Percentiles rank a stretch among this genome's conserved stretches.
Evolutionary conservation across 1,140 invertebrate genomes (phyloP).

Genomic region (Periplaneta americana): DNA sequence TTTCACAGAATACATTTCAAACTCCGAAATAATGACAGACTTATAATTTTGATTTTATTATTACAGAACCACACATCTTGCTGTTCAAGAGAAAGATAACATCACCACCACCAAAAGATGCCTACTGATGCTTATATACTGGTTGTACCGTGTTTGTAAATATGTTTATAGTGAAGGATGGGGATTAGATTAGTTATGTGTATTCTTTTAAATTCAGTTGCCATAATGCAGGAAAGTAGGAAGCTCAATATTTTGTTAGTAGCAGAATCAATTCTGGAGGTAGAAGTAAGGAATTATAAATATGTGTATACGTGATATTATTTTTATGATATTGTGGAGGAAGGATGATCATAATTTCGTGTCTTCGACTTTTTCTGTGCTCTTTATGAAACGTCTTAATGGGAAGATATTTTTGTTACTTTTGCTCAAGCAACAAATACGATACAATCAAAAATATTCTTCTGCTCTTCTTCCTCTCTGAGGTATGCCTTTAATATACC

Average conservation of each 20-base stretch:
- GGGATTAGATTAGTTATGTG: background rate
- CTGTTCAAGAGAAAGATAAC: slow-evolving; percentile 13
- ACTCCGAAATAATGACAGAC: background rate
- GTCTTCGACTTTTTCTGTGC: too few species aligned
- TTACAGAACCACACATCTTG: slow-evolving; percentile 16
- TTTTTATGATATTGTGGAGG: background rate
- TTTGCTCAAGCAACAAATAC: too few species aligned
- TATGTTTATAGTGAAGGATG: background rate
- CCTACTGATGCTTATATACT: background rate
- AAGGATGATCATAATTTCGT: too few species aligned
- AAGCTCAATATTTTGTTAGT: background rate
- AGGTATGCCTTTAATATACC: too few species aligned
- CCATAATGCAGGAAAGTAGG: too few species aligned
- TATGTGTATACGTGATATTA: background rate
- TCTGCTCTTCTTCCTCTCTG: too few species aligned
- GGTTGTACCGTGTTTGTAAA: background rate
- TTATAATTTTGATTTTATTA: background rate
- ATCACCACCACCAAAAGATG: background rate
- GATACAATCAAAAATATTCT: too few species aligned
- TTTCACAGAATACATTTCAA: too few species aligned
- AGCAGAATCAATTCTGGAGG: background rate
- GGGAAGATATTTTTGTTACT: too few species aligned
- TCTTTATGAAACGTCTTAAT: too few species aligned
- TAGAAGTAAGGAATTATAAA: background rate
- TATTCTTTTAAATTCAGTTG: background rate